Conservation (phyloP, 2,888 invertebrate genomes). For the Globia sparganii region DNA sequence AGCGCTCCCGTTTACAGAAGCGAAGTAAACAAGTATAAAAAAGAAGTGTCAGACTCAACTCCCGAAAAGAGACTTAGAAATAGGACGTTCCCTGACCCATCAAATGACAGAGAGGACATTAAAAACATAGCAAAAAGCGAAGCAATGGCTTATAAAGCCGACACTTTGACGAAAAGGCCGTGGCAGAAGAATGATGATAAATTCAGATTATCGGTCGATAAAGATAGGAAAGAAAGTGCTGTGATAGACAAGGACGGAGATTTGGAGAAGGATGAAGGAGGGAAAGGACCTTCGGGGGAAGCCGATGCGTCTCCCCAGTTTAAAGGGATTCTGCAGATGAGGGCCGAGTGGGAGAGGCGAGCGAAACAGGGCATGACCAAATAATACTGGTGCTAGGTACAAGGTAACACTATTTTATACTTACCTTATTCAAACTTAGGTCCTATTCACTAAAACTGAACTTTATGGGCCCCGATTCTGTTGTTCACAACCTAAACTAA, state of each 20-base stretch:
- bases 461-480: too few species aligned
- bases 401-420: constrained; percentile 67
- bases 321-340: constrained; percentile 93
- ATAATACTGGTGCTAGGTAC: constrained; percentile 87
- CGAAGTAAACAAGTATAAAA: constrained; percentile 88
- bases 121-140: constrained; percentile 85
- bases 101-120: constrained; percentile 87
- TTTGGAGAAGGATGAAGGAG: constrained; percentile 79
- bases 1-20: constrained; percentile 85
- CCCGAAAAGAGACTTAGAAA: constrained; percentile 88
- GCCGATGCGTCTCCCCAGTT: constrained; percentile 90
- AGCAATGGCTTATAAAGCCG: constrained; percentile 84
- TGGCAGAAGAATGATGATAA: constrained; percentile 86
- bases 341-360: constrained; percentile 94
- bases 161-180: constrained; percentile 84
- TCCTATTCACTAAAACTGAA: not conserved
- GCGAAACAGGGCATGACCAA: constrained; percentile 93
- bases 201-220: constrained; percentile 80
- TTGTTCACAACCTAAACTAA: too few species aligned
- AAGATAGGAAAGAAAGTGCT: constrained; percentile 83
- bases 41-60: constrained; percentile 88
- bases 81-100: constrained; percentile 88
- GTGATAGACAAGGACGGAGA: constrained; percentile 85
- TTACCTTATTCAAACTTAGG: not conserved
- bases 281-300: constrained; percentile 77